A percentile compares a stretch with the other conserved stretches of the same genome.
phyloP scores from a whole-genome alignment of 1,140 invertebrate genomes.

The Leptoteleia sp. region DNA sequence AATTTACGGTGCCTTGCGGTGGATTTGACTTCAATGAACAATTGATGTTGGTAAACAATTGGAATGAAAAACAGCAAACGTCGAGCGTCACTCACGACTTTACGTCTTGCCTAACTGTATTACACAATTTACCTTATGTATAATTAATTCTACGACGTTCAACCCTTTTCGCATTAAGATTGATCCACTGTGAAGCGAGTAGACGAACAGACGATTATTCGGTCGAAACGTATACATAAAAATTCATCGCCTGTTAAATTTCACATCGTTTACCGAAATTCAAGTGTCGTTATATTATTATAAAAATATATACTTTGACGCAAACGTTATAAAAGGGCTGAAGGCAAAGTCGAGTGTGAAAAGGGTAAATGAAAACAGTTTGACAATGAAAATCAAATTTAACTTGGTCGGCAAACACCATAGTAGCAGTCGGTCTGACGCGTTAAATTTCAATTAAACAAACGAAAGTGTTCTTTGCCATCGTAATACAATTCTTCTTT shows the following conservation, averaged over 20 bases:
- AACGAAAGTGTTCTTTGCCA: constrained; percentile 14
- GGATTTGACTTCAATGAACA: no score
- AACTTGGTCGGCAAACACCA: neutral
- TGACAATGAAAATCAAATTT: constrained; percentile 28
- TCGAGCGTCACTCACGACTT: constrained; percentile 2
- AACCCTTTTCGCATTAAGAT: constrained; percentile 38
- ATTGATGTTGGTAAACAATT: no score
- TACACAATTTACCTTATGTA: constrained; percentile 15
- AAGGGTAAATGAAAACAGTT: constrained; percentile 43
- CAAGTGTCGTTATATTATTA: constrained; percentile 25
- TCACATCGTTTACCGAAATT: constrained; percentile 18
- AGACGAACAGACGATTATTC: constrained; percentile 14
- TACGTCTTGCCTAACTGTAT: no score
- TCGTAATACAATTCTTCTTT: no score
- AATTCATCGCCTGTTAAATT: constrained; percentile 6
- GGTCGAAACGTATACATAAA: constrained; percentile 12
- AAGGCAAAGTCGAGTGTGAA: constrained; percentile 35
- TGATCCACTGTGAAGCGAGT: neutral
- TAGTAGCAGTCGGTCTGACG: neutral
- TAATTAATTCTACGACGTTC: constrained; percentile 34
- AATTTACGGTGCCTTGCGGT: no score
- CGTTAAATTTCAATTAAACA: constrained; percentile 20
- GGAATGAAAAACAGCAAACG: no score
- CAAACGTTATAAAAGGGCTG: constrained; percentile 36
- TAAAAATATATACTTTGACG: constrained; percentile 37